Evolutionary conservation across 92 coral and sea anemone genomes (phyloP).

Genomic region (Meandrina meandrites): DNA sequence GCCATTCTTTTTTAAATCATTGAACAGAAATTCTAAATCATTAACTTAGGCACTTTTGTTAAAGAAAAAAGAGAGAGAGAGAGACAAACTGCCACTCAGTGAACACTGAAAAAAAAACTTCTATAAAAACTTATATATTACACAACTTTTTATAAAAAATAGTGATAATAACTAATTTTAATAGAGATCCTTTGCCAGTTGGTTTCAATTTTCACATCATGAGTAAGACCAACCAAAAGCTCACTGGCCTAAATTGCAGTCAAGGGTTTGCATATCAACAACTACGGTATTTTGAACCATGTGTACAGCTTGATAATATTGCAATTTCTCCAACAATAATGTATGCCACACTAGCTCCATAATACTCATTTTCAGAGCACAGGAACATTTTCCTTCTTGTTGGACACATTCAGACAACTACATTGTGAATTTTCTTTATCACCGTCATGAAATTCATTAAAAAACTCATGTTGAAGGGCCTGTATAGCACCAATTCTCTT

Average conservation of each 20-base stretch:
- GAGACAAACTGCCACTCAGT: background rate
- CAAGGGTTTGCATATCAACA: background rate
- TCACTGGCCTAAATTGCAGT: background rate
- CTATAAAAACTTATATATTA: constrained; percentile 16
- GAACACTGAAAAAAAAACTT: background rate
- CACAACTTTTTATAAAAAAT: background rate
- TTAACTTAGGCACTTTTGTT: too few relatives aligned
- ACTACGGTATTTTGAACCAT: background rate
- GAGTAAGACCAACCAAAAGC: background rate
- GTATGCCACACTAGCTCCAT: background rate
- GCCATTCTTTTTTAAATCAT: background rate
- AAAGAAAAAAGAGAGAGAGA: too few relatives aligned
- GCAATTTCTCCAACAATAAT: background rate
- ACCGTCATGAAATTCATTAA: constrained; percentile 76
- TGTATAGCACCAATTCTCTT: constrained; percentile 75
- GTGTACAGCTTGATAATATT: background rate
- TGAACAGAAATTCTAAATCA: background rate
- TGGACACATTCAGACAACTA: constrained; percentile 40
- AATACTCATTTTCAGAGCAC: constrained; percentile 1
- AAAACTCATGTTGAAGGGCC: constrained; percentile 78
- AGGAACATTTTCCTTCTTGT: constrained; percentile 8
- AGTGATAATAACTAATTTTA: background rate
- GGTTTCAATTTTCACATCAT: background rate
- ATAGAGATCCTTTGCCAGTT: background rate
- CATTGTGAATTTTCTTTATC: constrained; percentile 72